Percentiles rank a stretch among this genome's conserved stretches.
phyloP scores from a whole-genome alignment of 2,797 vertebrate genomes.

The Silurus lanzhouensis region DNA sequence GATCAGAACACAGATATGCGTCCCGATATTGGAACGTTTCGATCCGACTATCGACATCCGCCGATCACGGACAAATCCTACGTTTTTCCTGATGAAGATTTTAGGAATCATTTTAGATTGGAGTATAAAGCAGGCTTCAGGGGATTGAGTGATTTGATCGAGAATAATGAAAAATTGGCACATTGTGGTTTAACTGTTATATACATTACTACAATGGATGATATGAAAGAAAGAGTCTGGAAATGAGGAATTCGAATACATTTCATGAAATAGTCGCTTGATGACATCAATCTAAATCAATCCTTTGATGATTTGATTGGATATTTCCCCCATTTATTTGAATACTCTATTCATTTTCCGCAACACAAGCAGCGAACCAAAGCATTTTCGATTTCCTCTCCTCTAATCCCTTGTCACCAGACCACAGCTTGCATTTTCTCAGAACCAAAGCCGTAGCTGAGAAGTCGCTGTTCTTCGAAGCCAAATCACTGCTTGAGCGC shows the following conservation, averaged over 20 bases:
- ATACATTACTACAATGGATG: not conserved
- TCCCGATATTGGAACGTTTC: not conserved
- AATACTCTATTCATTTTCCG: conserved; percentile 34
- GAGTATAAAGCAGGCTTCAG: not conserved
- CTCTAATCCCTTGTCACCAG: not conserved
- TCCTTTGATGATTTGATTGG: not conserved
- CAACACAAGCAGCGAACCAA: conserved; percentile 63
- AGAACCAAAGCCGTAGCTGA: conserved; percentile 53
- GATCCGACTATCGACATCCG: not conserved
- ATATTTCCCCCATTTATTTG: conserved; percentile 30
- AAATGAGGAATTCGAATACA: not conserved
- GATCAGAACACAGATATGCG: not conserved
- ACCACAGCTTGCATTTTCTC: conserved; percentile 29
- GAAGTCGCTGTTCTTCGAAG: conserved; percentile 52
- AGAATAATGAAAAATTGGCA: conserved; percentile 1
- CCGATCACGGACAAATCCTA: not conserved
- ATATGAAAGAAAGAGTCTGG: not conserved
- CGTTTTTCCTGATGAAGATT: not conserved
- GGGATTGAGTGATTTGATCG: not conserved
- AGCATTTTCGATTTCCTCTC: conserved; percentile 46
- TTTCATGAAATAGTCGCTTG: not conserved
- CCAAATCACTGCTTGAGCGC: conserved; percentile 64
- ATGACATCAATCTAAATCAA: not conserved
- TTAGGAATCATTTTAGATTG: not conserved
- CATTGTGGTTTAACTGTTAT: not conserved